Evolutionary conservation across 2,888 invertebrate species (phyloP), one percentile per base, ranked within the genome.

Genomic region (Unio delphinus): DNA sequence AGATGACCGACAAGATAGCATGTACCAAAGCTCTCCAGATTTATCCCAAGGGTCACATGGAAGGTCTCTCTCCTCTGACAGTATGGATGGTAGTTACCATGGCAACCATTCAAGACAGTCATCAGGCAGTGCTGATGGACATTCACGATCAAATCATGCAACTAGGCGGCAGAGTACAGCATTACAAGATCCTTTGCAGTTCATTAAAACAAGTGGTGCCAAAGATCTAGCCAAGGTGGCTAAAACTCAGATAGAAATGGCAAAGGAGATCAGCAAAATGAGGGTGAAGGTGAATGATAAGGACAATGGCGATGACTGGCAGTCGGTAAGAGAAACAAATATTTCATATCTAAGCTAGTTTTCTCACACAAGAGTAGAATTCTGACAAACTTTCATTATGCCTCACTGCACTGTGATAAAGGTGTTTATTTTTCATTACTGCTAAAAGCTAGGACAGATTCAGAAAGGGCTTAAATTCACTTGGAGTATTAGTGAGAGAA

Each of bases 101-200:
- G 80, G 82, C 23, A 80, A 75, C 60, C 87, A 87, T 75, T 86
- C 85, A 6, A 65, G 86, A 15, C 84, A 86, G 70, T 85, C 86
- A 0, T 88, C 87, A 0, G 86, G 83, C 63, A 81, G 84, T 69
- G 64, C 73, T 4, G 85, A 84, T 54, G 75, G 71, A 56, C 68
- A 69, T 75, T 79, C 68, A 70, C 84, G 73, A 65, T 80, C 68
- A 60, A 75, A 67, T 67, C 71, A 68, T 30, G 74, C 76, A 65
- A 61, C 64, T 18, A 70, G 57, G 7, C 26, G 56, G 5, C 69
- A 72, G 17, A 73, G 80, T 23, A 5, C 57, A n/a, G 63, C 68
- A 30, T 26, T 30, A 26, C 67, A 65, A 18, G 85, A 90, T 72
- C 88, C 89, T 2, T 76, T 89, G 63, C 89, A 89, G 83, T 90